Base-by-base conservation (phyloP, 2,797 vertebrate genomes). In the Danio choprae region DNA sequence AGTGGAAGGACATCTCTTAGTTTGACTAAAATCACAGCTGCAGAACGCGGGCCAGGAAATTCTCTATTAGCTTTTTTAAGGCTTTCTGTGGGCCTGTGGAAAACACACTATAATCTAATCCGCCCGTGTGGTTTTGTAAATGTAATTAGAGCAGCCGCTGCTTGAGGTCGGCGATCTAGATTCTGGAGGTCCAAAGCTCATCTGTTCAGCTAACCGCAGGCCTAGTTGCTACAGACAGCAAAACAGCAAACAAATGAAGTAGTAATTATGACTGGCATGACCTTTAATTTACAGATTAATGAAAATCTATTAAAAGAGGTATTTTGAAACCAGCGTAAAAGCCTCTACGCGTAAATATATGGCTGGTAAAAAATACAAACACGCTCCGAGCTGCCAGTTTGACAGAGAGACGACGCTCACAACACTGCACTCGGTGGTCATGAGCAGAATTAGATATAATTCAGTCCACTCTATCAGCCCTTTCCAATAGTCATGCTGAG, bases 61-160 rank as follows among this genome's bases (percentile, higher is more conserved):
- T 87, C 75, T 86, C 87, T 81, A 91, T 91, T 89, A 91, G 83
- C 50, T 74, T 90, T 89, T 90, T 76, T 80, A 90, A 86, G 29
- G 83, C 20, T 59, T 83, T 85, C 74, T 86, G 83, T 71, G 82
- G 87, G 76, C 81, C 63, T 46, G 44, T 38, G 55, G 82, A 84
- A 83, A 53, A 59, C 46, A 4, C 44, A 74, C 72, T 80, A 77
- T 85, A 72, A 87, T 84, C 64, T 59, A 86, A 88, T 84, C 87
- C 80, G 74, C 71, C 68, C 40, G 0, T 83, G 77, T 70, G 82
- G 78, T 87, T 87, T 91, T 85, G 87, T 77, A 86, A 86, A 85
- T 67, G 64, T 72, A 87, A 84, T 86, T 82, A 87, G 64, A 83
- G 75, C 15, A 86, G 72, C 83, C 71, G 20, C 79, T 74, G 63